Evolutionary conservation across 2,113 vertebrate genomes (phyloP).

Genomic region (Tenebrosternarchus preto): DNA sequence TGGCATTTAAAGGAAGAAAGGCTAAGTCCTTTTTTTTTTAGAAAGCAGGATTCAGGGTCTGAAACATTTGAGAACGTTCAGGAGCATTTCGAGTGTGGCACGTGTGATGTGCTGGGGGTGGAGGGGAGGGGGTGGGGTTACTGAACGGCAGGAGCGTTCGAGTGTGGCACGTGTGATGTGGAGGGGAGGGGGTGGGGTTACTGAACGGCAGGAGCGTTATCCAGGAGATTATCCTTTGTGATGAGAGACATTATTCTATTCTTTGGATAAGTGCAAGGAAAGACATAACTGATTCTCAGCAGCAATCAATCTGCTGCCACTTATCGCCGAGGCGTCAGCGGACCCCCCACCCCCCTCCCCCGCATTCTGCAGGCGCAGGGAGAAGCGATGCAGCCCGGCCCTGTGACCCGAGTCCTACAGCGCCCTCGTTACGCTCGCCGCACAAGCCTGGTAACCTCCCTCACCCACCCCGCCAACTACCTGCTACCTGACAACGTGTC

Average conservation of each 20-base stretch:
- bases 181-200: too few species aligned
- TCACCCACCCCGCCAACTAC: neutral
- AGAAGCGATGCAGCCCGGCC: too few species aligned
- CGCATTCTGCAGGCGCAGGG: conserved; percentile 30
- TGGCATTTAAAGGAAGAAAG: conserved; percentile 5
- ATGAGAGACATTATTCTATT: conserved; percentile 61
- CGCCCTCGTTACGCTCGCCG: neutral
- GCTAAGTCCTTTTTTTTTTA: neutral
- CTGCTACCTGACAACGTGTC: too few species aligned
- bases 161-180: too few species aligned
- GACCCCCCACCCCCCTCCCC: conserved; percentile 15
- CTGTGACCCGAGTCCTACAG: too few species aligned
- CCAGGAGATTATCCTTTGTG: conserved; percentile 58
- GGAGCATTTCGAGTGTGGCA: too few species aligned
- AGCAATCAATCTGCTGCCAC: conserved; percentile 54
- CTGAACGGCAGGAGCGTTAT: conserved; percentile 18
- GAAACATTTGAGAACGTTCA: too few species aligned
- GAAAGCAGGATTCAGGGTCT: too few species aligned
- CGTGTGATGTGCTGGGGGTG: too few species aligned
- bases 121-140: too few species aligned
- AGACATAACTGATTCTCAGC: conserved; percentile 56
- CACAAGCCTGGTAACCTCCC: neutral
- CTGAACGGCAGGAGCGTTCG: too few species aligned
- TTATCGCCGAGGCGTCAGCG: conserved; percentile 39
- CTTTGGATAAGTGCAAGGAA: conserved; percentile 53